Evolutionary conservation across 1,140 invertebrate genomes (phyloP), one percentile per base, ranked within the genome.

Genomic region (Pentalonia nigronervosa): DNA sequence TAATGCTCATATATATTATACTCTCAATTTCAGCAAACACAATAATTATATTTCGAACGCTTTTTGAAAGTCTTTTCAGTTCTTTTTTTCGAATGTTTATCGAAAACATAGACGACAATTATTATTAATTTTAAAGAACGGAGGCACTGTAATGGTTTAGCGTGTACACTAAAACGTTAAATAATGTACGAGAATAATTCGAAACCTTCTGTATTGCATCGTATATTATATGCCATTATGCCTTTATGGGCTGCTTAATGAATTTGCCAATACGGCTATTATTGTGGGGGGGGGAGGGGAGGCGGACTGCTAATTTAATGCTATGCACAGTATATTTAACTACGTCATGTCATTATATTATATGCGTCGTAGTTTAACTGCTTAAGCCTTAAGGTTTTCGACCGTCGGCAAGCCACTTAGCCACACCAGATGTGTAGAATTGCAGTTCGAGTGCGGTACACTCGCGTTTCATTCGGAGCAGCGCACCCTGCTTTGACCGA

Each of bases 391-490:
- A 45, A 84, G 83, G 86, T 87, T 48, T 87, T 47, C 45, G 45
- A 87, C 50, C 48, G 21, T 53, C 53, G 4, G 48, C 87, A 21
- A 89, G 34, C 20, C 76, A 20, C 90, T 50, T 21, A 36, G 48
- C 48, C 90, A n/a, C 90, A 34, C 90, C 90, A 50, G 90, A 83
- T 91, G 90, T 34, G n/a, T 47, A 23, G 45, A 91, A 91, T 76
- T 60, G 45, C 53, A 36, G 83, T 50, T 91, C n/a, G n/a, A 91
- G 90, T 83, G 90, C 14, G n/a, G 30, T 76, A 48, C 90, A 53
- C 21, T 53, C 50, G 50, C n/a, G 87, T 87, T 53, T 8, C 89
- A 20, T 1, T 30, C 60, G 25, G 1, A 76, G 36, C 60, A 67
- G 9, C 3, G n/a, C 53, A 81, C 90, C 67, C 90, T 41, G 41